These are phyloP conservation scores for Fukomys damarensis DNA, from an alignment of 2,113 vertebrate genomes.

Conservation along the genomic window DNA sequence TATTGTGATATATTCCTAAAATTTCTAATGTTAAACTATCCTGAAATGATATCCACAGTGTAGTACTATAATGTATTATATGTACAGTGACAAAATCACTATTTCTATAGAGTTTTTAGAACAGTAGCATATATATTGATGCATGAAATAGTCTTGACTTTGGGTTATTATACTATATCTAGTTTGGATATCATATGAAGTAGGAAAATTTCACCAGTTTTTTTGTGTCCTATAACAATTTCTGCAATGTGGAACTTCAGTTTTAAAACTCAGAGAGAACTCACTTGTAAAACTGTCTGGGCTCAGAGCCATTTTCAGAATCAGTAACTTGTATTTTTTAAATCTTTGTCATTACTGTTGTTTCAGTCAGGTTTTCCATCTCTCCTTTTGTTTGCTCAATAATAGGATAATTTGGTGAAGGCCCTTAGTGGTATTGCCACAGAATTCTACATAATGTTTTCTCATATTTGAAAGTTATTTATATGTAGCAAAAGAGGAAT, in stretches of 20 bases:
- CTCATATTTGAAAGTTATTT: neutral
- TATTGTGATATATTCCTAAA: neutral
- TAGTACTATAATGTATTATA: neutral
- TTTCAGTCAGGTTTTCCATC: neutral
- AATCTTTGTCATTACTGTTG: neutral
- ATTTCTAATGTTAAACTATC: neutral
- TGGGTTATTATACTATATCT: neutral
- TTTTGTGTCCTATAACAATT: neutral
- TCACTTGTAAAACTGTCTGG: neutral
- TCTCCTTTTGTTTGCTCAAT: neutral
- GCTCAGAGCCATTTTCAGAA: neutral
- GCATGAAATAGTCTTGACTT: neutral
- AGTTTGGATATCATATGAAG: neutral
- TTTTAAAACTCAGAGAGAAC: conserved; percentile 18
- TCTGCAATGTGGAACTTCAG: neutral
- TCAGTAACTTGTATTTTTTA: conserved; percentile 14
- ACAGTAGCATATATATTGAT: neutral
- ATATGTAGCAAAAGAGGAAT: neutral
- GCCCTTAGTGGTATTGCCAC: neutral
- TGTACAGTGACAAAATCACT: neutral
- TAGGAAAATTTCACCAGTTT: neutral
- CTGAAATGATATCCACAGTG: neutral
- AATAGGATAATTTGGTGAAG: neutral
- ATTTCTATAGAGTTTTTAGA: neutral
- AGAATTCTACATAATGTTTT: neutral